Evolutionary conservation across 2,797 vertebrate genomes (phyloP).

Genomic region (Masticophis lateralis): DNA sequence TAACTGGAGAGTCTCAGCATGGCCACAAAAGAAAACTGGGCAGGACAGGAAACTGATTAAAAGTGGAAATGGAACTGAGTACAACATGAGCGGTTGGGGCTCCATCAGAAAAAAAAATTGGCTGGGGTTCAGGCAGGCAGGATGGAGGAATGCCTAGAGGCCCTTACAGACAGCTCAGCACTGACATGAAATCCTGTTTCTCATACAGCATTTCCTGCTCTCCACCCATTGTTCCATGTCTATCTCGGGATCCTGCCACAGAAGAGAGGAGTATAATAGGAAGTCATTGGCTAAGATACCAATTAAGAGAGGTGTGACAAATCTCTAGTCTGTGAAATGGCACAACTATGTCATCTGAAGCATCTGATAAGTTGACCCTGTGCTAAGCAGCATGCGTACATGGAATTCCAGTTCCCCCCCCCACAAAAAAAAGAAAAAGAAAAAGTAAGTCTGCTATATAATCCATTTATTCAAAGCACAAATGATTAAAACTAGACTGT

Average conservation of each 20-base stretch:
- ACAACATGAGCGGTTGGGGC: background rate
- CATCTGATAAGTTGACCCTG: background rate
- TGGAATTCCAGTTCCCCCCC: background rate
- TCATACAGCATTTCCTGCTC: constrained; percentile 68
- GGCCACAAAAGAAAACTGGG: background rate
- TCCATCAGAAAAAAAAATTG: constrained; percentile 54
- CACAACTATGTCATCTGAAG: background rate
- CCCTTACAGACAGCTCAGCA: constrained; percentile 37
- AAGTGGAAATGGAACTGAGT: background rate
- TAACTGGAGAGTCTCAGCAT: fast-evolving
- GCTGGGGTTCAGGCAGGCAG: constrained; percentile 1
- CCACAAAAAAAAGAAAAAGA: background rate
- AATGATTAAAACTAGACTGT: background rate
- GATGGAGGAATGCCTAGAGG: constrained; percentile 57
- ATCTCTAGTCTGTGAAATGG: background rate
- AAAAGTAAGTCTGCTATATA: background rate
- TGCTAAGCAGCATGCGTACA: background rate
- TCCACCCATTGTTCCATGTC: constrained; percentile 69
- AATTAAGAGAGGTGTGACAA: background rate
- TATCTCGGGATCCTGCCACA: constrained; percentile 54
- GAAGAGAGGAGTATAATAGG: background rate
- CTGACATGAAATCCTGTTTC: constrained; percentile 68
- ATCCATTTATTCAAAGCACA: background rate
- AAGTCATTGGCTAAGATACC: background rate
- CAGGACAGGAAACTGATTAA: background rate